phyloP scores from a whole-genome alignment of 2,113 vertebrate genomes.

The Cyprinus carpio region DNA sequence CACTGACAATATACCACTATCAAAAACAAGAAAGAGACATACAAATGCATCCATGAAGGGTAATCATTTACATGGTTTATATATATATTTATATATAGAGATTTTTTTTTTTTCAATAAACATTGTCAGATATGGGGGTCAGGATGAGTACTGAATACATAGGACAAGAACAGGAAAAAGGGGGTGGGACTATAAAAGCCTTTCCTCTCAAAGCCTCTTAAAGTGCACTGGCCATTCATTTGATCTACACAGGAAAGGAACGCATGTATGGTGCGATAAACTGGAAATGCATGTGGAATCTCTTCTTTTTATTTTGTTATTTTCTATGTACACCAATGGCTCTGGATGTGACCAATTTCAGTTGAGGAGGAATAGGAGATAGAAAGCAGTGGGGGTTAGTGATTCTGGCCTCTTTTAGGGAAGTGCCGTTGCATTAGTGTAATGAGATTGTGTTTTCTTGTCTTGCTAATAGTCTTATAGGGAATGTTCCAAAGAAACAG shows the following conservation, averaged over 20 bases:
- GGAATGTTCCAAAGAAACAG: slow-evolving; percentile 46
- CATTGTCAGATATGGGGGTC: slow-evolving; percentile 40
- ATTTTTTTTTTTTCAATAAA: slow-evolving; percentile 42
- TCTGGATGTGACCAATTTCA: neutral
- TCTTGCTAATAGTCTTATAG: neutral
- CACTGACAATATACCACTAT: slow-evolving; percentile 38
- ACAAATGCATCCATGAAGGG: slow-evolving; percentile 46
- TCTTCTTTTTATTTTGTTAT: neutral
- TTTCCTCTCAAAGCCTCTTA: slow-evolving; percentile 49
- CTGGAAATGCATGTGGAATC: slow-evolving; percentile 9
- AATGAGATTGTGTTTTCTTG: slow-evolving; percentile 35
- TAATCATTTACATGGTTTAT: slow-evolving; percentile 50
- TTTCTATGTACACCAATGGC: slow-evolving; percentile 21
- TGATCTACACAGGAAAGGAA: slow-evolving; percentile 32
- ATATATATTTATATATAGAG: slow-evolving; percentile 26
- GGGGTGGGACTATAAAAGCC: slow-evolving; percentile 26
- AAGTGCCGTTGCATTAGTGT: slow-evolving; percentile 49
- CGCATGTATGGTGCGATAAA: neutral
- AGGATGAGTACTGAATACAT: slow-evolving; percentile 34
- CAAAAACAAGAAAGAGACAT: slow-evolving; percentile 42
- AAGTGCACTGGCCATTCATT: slow-evolving; percentile 63
- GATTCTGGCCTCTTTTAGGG: slow-evolving; percentile 32
- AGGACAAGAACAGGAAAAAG: slow-evolving; percentile 13
- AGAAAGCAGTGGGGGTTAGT: neutral
- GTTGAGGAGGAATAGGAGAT: neutral